Base-by-base conservation (phyloP, 2,888 invertebrate genomes). In the Amiota communis region DNA sequence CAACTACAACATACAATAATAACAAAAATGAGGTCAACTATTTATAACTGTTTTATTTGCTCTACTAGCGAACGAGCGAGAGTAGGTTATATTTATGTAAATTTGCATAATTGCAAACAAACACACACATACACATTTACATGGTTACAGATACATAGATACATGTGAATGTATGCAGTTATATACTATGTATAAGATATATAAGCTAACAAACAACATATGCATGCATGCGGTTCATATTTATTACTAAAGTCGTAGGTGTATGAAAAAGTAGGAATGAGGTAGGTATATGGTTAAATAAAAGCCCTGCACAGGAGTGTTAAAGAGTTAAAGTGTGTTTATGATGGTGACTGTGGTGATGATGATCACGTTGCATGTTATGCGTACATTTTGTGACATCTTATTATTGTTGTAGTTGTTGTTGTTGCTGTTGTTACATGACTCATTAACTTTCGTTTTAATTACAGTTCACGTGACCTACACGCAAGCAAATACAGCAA, bases 51-150 rank as follows among this genome's bases (percentile, higher is more conserved):
- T 68, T 68, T 68, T 51, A 68, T 68, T 68, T 68, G 67, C 67
- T 68, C 23, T n/a, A 53, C 53, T 51, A 78, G 75, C 80, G 71
- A 59, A n/a, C 17, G 17, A 53, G 71, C 53, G 20, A 68, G 53
- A 85, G 83, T 83, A 81, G 86, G 86, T 86, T 83, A 83, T 86
- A 84, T 83, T 86, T 86, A 85, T 83, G 75, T 81, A 83, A 81
- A 83, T 83, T 83, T 83, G 80, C 84, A 83, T 83, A 85, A 86
- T 86, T 85, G 77, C 79, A 53, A 10, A 56, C 51, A 56, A 15
- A 46, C 13, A n/a, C 57, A n/a, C 36, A 64, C 61, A 17, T 20
- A 57, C 57, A 79, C 72, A 65, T 73, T 71, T 36, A 36, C 8
- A 36, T 36, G 6, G 6, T 36, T 36, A 36, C 36, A 36, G 36